Evolutionary conservation across 2,888 invertebrate species (phyloP).

Genomic region (Caenorhabditis auriculariae): DNA sequence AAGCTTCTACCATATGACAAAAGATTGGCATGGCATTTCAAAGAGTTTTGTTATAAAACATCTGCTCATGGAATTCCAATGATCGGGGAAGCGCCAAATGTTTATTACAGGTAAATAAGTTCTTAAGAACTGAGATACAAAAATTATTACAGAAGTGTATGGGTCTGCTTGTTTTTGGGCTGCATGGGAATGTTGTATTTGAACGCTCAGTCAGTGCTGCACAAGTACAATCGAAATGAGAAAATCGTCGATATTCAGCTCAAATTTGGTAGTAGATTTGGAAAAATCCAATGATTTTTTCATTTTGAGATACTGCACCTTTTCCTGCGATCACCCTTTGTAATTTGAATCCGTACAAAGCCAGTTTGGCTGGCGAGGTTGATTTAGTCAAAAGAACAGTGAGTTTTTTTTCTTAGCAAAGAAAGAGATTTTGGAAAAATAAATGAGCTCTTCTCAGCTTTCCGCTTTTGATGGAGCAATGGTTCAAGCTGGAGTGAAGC

Average conservation of each 20-base stretch:
- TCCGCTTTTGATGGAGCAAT: constrained; percentile 57
- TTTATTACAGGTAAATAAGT: constrained; percentile 42
- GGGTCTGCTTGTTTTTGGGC: constrained; percentile 52
- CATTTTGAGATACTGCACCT: constrained; percentile 48
- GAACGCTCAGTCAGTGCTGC: constrained; percentile 53
- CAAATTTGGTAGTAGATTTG: constrained; percentile 47
- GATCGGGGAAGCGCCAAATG: constrained; percentile 59
- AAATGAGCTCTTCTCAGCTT: constrained; percentile 18
- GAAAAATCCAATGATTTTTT: neutral
- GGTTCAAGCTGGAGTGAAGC: constrained; percentile 46
- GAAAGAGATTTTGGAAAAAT: neutral
- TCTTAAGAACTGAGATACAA: neutral
- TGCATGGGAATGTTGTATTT: constrained; percentile 57
- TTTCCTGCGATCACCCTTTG: constrained; percentile 61
- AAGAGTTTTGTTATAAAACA: constrained; percentile 60
- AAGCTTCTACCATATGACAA: constrained; percentile 52
- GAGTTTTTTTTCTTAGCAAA: constrained; percentile 2
- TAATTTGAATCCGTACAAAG: constrained; percentile 61
- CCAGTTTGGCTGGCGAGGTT: constrained; percentile 51
- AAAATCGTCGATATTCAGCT: constrained; percentile 61
- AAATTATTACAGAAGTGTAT: constrained; percentile 36
- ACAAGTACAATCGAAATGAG: constrained; percentile 59
- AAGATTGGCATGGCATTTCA: constrained; percentile 53
- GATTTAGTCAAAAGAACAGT: constrained; percentile 55
- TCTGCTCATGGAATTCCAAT: constrained; percentile 61